Percentiles rank a stretch among this genome's conserved stretches.
These are phyloP conservation scores for Hormaphis cornu DNA, from an alignment of 1,140 invertebrate species.

Conservation along the genomic window DNA sequence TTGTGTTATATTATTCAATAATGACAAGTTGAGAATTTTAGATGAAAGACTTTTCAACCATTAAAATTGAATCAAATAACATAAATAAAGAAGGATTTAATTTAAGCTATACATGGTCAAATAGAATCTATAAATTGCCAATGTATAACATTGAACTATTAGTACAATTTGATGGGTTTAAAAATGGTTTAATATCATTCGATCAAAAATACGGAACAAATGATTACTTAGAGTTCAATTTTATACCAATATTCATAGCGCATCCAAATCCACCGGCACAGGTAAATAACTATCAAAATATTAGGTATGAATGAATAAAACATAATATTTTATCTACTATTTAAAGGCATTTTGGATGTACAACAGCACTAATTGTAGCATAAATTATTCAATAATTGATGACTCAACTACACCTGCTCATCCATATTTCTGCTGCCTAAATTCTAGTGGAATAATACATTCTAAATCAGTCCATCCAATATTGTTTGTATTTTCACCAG, in stretches of 20 bases:
- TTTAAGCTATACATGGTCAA: neutral
- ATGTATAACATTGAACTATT: neutral
- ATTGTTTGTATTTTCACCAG: neutral
- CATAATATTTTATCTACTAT: neutral
- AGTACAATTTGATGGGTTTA: neutral
- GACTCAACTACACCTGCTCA: neutral
- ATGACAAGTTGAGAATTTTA: neutral
- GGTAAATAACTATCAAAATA: neutral
- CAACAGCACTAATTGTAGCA: neutral
- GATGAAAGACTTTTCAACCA: neutral
- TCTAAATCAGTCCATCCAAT: constrained; percentile 4
- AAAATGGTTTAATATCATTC: neutral
- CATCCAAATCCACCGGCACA: constrained; percentile 21
- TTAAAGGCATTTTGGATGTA: constrained; percentile 16
- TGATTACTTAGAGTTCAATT: neutral
- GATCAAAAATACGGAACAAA: neutral
- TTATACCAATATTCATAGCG: constrained; percentile 5
- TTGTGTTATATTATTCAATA: neutral
- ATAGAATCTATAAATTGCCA: neutral
- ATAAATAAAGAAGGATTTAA: neutral
- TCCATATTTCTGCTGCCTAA: constrained; percentile 11
- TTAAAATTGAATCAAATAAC: neutral
- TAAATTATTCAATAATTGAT: constrained; percentile 6
- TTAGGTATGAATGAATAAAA: neutral
- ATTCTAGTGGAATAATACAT: neutral